phyloP scores from a whole-genome alignment of 2,888 invertebrate genomes.

The Hydropsyche betteni region DNA sequence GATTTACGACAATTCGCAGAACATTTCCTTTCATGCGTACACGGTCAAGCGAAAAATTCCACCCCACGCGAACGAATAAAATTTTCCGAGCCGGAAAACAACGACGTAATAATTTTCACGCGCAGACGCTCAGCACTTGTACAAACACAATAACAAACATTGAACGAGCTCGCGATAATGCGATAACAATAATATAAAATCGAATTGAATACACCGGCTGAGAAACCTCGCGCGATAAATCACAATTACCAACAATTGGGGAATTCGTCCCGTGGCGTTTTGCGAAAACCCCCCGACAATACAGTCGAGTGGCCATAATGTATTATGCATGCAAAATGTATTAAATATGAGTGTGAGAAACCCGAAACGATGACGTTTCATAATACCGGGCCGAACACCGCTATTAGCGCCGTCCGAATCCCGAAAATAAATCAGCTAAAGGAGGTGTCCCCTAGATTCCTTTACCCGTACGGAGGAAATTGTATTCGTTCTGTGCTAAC shows the following conservation, averaged over 20 bases:
- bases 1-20: too few relatives aligned
- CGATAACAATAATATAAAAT: background rate
- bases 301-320: background rate
- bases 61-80: too few relatives aligned
- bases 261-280: constrained; percentile 19
- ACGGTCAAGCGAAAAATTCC: too few relatives aligned
- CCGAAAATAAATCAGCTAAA: constrained; percentile 26
- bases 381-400: constrained; percentile 19
- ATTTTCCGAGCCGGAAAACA: too few relatives aligned
- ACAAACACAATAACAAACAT: too few relatives aligned
- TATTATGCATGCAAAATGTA: background rate
- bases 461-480: too few relatives aligned
- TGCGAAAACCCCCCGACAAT: background rate
- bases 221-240: constrained; percentile 13
- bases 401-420: constrained; percentile 23
- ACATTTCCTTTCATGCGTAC: too few relatives aligned
- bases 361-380: constrained; percentile 29
- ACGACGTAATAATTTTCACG: too few relatives aligned
- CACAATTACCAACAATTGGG: constrained; percentile 14
- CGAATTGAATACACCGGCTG: constrained; percentile 13
- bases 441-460: background rate
- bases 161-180: background rate
- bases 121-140: too few relatives aligned
- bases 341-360: background rate
- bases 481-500: too few relatives aligned